phyloP scores from a whole-genome alignment of 2,797 vertebrate species.

The Xenentodon cancila region DNA sequence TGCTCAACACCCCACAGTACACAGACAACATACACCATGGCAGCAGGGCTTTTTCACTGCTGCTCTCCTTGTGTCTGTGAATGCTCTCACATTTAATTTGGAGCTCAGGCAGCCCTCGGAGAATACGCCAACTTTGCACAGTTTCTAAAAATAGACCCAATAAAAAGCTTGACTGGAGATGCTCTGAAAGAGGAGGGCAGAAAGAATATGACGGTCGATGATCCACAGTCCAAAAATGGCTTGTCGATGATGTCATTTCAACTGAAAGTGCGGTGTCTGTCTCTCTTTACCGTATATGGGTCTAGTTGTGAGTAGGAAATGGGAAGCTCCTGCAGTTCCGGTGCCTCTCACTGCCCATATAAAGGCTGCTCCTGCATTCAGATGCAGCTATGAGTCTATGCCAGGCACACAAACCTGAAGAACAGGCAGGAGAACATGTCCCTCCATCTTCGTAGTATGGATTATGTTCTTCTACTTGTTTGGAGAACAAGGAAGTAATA shows the following conservation, averaged over 20 bases:
- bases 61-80: constrained; percentile 32
- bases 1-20: constrained; percentile 14
- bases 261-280: constrained; percentile 43
- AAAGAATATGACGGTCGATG: constrained; percentile 18
- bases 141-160: constrained; percentile 79
- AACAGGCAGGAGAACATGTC: no score
- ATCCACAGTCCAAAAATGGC: constrained; percentile 71
- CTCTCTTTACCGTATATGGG: constrained; percentile 70
- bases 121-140: constrained; percentile 62
- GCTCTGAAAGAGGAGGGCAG: constrained; percentile 38
- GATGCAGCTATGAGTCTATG: constrained; percentile 23
- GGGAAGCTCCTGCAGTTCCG: constrained; percentile 78
- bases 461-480: no score
- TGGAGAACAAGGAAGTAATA: no score
- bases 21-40: constrained; percentile 7
- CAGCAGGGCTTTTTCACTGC: constrained; percentile 28
- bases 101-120: constrained; percentile 69
- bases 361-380: constrained; percentile 52
- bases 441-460: no score
- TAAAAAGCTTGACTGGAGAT: constrained; percentile 48
- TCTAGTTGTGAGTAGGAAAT: constrained; percentile 14
- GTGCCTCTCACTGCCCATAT: constrained; percentile 66
- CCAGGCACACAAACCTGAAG: constrained; percentile 10
- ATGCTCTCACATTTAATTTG: constrained; percentile 64
- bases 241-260: constrained; percentile 70